Evolutionary conservation across 2,797 vertebrate genomes (phyloP), one percentile per base, ranked within the genome.

Genomic region (Dromococcyx pavoninus): DNA sequence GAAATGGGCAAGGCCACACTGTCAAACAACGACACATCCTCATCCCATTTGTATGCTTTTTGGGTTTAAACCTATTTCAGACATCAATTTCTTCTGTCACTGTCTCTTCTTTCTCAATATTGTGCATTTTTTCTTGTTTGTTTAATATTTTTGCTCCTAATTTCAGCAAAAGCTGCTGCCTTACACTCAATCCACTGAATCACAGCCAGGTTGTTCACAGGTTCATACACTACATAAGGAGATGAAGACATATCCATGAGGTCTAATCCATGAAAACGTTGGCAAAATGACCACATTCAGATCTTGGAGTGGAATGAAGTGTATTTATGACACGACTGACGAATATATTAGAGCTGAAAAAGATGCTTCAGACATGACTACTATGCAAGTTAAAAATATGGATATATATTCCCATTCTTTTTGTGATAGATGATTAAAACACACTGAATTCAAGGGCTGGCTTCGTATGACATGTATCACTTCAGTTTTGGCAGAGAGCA

Each of bases 291-390:
- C 72, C 13, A 1, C 70, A 93, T 37, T n/a, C 83, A 93, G 79
- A 90, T 58, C 60, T 48, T 73, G 30, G 35, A 58, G 33, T 22
- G 44, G 85, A 88, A 75, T 84, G 5, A 91, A 78, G 27, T 19
- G 23, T 48, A 77, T 92, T 91, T 93, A 81, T 69, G 62, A 75
- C 70, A 65, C 69, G 66, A 88, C 41, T 94, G 88, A 86, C 2
- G 37, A 94, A 89, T 22, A 32, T 15, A 64, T 51, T 28, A 62
- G 53, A 92, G 66, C 91, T 72, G 65, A 88, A 96, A 91, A 95
- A 86, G 76, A 91, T 65, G 69, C 32, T 80, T 89, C 65, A 88
- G 89, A 96, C n/a, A 62, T 24, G 50, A 94, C 85, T 80, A 83
- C 51, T 41, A 80, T 22, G 41, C 61, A 78, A 56, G 60, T 85